phyloP scores from a whole-genome alignment of 2,797 vertebrate species.

The Pangasius djambal region DNA sequence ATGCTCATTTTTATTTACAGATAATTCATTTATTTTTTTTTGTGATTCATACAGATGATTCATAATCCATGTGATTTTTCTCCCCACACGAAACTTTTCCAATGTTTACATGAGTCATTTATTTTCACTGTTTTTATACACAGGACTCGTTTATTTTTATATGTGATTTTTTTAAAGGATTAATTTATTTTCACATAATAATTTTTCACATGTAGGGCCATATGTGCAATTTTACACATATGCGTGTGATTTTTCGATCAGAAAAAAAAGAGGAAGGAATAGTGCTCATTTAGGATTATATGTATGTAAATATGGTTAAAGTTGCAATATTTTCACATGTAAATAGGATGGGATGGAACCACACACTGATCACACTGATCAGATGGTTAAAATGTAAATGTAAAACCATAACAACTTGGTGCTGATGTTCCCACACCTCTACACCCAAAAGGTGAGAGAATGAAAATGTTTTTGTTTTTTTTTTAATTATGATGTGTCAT shows the following conservation, averaged over 20 bases:
- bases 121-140: background rate
- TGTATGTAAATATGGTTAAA: background rate
- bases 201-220: background rate
- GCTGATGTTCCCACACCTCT: background rate
- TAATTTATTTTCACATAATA: background rate
- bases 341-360: background rate
- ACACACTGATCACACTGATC: background rate
- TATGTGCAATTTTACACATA: background rate
- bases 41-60: no score
- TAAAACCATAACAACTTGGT: background rate
- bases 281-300: background rate
- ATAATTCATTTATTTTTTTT: background rate
- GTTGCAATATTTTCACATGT: background rate
- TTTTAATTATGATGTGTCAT: background rate
- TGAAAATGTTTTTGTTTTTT: no score
- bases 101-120: background rate
- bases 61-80: no score
- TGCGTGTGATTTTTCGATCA: background rate
- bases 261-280: background rate
- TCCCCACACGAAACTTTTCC: background rate
- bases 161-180: background rate
- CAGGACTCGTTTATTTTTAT: no score
- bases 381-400: background rate
- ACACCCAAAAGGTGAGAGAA: background rate
- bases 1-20: background rate